These are phyloP conservation scores for Intellagama lesueurii DNA, from an alignment of 2,797 vertebrate species.

Conservation along the genomic window DNA sequence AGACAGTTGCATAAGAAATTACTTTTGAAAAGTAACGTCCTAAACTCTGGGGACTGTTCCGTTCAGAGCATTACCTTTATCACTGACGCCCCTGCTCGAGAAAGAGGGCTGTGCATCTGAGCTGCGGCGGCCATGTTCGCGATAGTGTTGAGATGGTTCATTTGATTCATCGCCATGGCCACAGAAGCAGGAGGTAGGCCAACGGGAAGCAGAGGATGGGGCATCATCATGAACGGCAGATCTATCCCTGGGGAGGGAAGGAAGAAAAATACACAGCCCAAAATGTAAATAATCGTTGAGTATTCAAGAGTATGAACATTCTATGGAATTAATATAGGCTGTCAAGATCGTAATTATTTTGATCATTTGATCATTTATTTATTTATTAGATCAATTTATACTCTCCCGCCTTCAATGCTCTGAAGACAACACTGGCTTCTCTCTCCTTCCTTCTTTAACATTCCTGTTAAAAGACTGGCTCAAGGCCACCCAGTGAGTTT, in stretches of 20 bases:
- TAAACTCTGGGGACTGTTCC: neutral
- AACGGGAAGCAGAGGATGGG: slow-evolving; percentile 91
- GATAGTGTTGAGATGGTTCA: slow-evolving; percentile 92
- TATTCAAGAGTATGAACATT: neutral
- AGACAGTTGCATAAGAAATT: neutral
- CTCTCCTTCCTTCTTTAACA: too few species aligned
- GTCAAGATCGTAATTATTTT: neutral
- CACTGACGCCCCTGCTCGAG: slow-evolving; percentile 87
- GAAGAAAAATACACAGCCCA: slow-evolving; percentile 45
- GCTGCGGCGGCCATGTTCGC: slow-evolving; percentile 90
- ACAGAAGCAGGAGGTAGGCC: slow-evolving; percentile 92
- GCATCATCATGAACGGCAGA: slow-evolving; percentile 95
- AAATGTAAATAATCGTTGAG: rapidly evolving
- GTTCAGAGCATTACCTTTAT: slow-evolving; percentile 86
- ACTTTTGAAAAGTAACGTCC: neutral
- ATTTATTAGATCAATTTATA: too few species aligned
- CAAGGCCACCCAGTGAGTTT: too few species aligned
- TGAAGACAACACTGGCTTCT: too few species aligned
- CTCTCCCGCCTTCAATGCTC: too few species aligned
- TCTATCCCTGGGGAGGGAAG: slow-evolving; percentile 82
- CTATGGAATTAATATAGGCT: too few species aligned
- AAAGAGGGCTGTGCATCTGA: slow-evolving; percentile 90
- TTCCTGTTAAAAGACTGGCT: too few species aligned
- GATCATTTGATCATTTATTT: too few species aligned
- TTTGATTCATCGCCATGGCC: slow-evolving; percentile 95